phyloP scores from a whole-genome alignment of 2,888 invertebrate genomes.

The Drosophila putrida region DNA sequence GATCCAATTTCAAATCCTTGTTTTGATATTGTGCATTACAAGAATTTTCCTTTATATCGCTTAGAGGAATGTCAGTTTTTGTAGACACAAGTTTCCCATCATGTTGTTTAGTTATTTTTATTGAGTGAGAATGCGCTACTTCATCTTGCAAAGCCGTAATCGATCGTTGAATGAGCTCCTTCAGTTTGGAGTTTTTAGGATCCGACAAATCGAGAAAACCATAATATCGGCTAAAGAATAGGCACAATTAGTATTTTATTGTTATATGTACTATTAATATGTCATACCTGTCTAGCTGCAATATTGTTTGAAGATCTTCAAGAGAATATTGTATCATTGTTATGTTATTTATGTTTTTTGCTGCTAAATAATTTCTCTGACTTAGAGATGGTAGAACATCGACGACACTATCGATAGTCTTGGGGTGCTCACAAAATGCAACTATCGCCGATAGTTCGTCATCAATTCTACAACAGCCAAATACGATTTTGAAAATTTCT shows the following conservation, averaged over 20 bases:
- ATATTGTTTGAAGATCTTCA: constrained; percentile 35
- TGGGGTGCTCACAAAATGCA: neutral
- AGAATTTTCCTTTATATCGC: constrained; percentile 47
- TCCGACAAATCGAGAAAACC: constrained; percentile 94
- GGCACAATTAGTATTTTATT: neutral
- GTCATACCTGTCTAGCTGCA: constrained; percentile 48
- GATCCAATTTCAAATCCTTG: constrained; percentile 34
- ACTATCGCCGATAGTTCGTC: neutral
- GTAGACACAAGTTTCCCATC: constrained; percentile 49
- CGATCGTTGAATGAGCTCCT: constrained; percentile 93
- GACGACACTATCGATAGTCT: constrained; percentile 1
- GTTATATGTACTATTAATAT: no score
- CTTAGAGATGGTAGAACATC: constrained; percentile 4
- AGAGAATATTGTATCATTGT: constrained; percentile 37
- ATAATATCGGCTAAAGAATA: constrained; percentile 92
- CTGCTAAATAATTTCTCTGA: constrained; percentile 14
- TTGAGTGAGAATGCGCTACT: constrained; percentile 91
- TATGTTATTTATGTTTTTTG: constrained; percentile 17
- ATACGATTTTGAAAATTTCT: no score
- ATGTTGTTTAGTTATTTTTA: constrained; percentile 81
- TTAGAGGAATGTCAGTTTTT: constrained; percentile 30
- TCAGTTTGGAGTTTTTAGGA: constrained; percentile 92
- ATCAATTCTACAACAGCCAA: neutral
- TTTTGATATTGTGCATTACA: constrained; percentile 4
- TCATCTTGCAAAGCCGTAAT: constrained; percentile 94